Conservation (phyloP, 2,888 invertebrate species). For the Agonopterix alstromeriana region DNA sequence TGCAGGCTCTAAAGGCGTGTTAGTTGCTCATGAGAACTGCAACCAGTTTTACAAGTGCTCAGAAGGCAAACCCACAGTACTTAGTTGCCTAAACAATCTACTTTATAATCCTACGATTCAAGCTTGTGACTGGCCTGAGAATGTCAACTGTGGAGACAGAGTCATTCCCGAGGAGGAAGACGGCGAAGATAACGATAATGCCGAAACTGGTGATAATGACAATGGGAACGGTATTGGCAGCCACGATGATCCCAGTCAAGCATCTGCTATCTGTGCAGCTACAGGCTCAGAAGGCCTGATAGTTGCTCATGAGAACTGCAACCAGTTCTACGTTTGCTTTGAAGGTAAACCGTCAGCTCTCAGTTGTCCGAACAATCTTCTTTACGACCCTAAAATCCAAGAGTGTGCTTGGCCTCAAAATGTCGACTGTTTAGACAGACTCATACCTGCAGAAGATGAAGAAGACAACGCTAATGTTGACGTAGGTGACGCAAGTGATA, state of each 20-base stretch:
- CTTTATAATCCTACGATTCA: conserved; percentile 23
- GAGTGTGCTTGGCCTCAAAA: conserved; percentile 23
- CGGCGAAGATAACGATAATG: neutral
- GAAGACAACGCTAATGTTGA: neutral
- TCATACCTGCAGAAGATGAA: conserved; percentile 2
- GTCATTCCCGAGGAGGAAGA: neutral
- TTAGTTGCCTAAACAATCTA: conserved; percentile 21
- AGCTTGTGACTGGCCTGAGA: conserved; percentile 29
- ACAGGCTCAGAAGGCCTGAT: conserved; percentile 12
- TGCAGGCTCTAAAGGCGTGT: conserved; percentile 18
- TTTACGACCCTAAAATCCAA: conserved; percentile 24
- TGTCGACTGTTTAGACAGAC: neutral
- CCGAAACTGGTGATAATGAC: neutral
- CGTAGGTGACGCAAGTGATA: conserved; percentile 5
- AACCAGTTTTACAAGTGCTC: conserved; percentile 32
- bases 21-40: conserved; percentile 24
- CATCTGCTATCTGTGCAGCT: conserved; percentile 11
- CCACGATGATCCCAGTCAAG: conserved; percentile 12
- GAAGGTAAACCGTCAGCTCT: conserved; percentile 19
- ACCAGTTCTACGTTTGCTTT: conserved; percentile 25
- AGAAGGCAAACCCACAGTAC: conserved; percentile 19
- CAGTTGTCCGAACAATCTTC: conserved; percentile 14
- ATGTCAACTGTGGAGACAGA: conserved; percentile 14
- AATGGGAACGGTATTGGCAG: neutral
- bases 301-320: conserved; percentile 27